Base-by-base conservation (phyloP, 2,113 vertebrate genomes). In the Clarias gariepinus region DNA sequence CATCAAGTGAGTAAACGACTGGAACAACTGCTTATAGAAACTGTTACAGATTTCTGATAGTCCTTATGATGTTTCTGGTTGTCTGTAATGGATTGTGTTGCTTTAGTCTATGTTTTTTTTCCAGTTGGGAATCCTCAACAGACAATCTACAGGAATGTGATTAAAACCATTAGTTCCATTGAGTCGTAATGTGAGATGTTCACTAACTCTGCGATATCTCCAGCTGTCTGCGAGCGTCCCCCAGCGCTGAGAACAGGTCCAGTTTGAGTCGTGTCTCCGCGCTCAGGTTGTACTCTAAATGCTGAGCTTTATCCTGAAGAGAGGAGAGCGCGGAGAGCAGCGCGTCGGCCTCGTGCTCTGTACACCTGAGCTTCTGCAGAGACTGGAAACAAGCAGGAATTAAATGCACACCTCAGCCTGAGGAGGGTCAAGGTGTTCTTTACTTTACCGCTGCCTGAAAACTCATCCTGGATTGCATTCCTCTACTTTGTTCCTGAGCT, bases 261-360 rank as follows among this genome's bases (percentile, higher is more conserved):
- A 96, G 94, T 85, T 96, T 96, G 91, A 96, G 95, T 73, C 95
- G 94, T 0, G 95, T 96, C 91, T 96, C 95, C 0, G 95, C 95
- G 30, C 95, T 96, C 91, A 96, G 94, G 91, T 95, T 96, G 94
- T 94, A 95, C 92, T 96, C 95, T 89, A 96, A 92, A 85, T 96
- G 95, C 58, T 96, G 95, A 77, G 94, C 95, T 80, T 96, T 96
- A 74, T 96, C 95, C 92, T 96, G 95, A 91, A 96, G 92, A 78
- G 95, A 93, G 2, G 95, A 94, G 87, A 96, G 92, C 9, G 94
- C 95, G 85, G 94, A 94, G 88, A 96, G 94, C 92, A 96, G 87
- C 88, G 94, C 91, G 68, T 95, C 95, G 4, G 94, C 93, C 68
- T 96, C 95, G 82, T 95, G 94, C 91, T 95, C 95, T 85, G 94